Base-by-base conservation (phyloP, 2,888 invertebrate genomes). In the Andrena minutula region DNA sequence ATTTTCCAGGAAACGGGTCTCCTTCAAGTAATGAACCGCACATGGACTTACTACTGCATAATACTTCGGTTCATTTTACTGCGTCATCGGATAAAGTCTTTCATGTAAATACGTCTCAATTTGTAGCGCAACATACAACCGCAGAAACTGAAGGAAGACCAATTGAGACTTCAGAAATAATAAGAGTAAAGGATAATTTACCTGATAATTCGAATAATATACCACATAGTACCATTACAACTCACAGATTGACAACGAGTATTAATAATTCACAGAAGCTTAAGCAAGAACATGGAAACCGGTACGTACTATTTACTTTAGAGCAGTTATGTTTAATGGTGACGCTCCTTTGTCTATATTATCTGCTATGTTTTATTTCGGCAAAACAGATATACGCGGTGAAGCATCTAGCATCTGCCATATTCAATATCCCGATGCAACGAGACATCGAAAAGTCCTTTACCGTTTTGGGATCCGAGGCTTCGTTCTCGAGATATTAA, bases 71-170 rank as follows among this genome's bases (percentile, higher is more conserved):
- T 16, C 41, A 41, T 41, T 41, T 41, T 16, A 16, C 91, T 4
- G 89, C 92, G 16, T 92, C 92, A 3, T 90, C 90, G 12, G 90
- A 89, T 5, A 94, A 94, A 2, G 93, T 94, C 2, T 94, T 94
- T 84, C 92, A 93, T 51, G 49, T 49, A 12, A 76, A 30, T 12
- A 41, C 41, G 12, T 41, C 41, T 4, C 41, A 41, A 41, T 41
- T 41, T 41, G 41, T 41, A 3, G 3, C 41, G 2, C 41, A 41
- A 41, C 41, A 41, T 41, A 41, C 41, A 41, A 4, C 41, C 12
- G 28, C 28, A n/a, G 77, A 74, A 68, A 77, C 49, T 61, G 66
- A 53, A 72, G 66, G 41, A 30, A 16, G 8, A 41, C 49, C 71
- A 51, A 32, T 41, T 7, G 51, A n/a, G 64, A 66, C 66, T 72